phyloP scores from a whole-genome alignment of 2,888 invertebrate genomes.

The Mamestra brassicae region DNA sequence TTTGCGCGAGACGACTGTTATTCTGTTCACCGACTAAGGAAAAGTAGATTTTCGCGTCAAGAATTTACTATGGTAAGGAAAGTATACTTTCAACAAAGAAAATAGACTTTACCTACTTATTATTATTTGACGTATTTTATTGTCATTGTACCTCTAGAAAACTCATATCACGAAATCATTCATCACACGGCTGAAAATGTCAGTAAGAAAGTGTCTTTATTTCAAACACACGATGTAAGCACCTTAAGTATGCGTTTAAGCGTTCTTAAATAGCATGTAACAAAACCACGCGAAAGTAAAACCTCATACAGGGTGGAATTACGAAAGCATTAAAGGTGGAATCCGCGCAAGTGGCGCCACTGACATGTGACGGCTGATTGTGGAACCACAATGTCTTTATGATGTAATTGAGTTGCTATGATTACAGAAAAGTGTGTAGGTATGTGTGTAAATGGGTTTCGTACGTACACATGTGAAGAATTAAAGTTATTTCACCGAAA shows the following conservation, averaged over 20 bases:
- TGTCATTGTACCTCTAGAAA: neutral
- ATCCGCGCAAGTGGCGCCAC: conserved; percentile 42
- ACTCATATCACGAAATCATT: neutral
- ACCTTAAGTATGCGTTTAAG: conserved; percentile 12
- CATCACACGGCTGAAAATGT: neutral
- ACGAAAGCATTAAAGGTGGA: conserved; percentile 22
- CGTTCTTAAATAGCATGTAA: conserved; percentile 6
- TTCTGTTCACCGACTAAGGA: neutral
- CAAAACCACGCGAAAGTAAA: conserved; percentile 25
- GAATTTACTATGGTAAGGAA: neutral
- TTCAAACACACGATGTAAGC: neutral
- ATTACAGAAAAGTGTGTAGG: conserved; percentile 30
- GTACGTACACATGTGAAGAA: conserved; percentile 9
- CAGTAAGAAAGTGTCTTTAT: neutral
- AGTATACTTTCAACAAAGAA: no score
- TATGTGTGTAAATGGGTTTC: conserved; percentile 22
- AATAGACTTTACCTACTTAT: no score
- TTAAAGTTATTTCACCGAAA: conserved; percentile 32
- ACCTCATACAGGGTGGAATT: conserved; percentile 21
- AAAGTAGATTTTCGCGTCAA: conserved; percentile 36
- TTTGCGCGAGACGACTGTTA: conserved; percentile 35
- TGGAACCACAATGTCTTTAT: conserved; percentile 40
- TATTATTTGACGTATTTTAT: neutral
- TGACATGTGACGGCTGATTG: conserved; percentile 30
- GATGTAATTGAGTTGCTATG: conserved; percentile 50